Conservation (phyloP, 2,888 invertebrate genomes). For the Troides helena region DNA sequence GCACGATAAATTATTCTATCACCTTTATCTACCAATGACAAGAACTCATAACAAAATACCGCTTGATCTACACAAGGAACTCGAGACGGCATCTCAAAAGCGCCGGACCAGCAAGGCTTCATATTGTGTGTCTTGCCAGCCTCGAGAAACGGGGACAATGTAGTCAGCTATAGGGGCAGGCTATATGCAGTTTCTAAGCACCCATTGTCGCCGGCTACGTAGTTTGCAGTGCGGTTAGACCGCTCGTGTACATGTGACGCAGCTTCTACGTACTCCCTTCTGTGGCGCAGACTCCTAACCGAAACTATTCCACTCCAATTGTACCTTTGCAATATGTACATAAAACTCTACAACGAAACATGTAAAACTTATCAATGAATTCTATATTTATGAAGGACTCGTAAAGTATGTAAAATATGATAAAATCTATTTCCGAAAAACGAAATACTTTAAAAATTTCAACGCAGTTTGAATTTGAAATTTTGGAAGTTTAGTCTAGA, state of each 20-base stretch:
- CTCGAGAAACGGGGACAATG: slow-evolving; percentile 26
- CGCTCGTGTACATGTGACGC: slow-evolving; percentile 6
- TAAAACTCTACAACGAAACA: no score
- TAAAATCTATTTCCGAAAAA: no score
- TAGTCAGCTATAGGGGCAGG: slow-evolving; percentile 17
- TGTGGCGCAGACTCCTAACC: slow-evolving; percentile 2
- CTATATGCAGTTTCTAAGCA: slow-evolving; percentile 22
- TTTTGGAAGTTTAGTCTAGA: neutral
- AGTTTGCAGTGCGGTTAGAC: slow-evolving; percentile 19
- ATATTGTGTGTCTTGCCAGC: slow-evolving; percentile 26
- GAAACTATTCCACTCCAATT: neutral
- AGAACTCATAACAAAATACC: neutral
- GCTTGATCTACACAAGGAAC: slow-evolving; percentile 22
- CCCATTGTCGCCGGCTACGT: slow-evolving; percentile 21
- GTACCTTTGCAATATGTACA: neutral
- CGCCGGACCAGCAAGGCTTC: slow-evolving; percentile 27
- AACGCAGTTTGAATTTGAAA: neutral
- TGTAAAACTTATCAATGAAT: no score
- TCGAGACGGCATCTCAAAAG: slow-evolving; percentile 26
- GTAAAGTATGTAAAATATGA: no score
- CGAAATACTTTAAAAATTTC: no score
- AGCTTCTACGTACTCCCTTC: slow-evolving; percentile 4
- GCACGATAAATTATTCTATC: no score
- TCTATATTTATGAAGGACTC: no score
- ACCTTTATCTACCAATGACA: neutral